Evolutionary conservation across 2,797 vertebrate species (phyloP), one percentile per base, ranked within the genome.

Genomic region (Mycteria americana): DNA sequence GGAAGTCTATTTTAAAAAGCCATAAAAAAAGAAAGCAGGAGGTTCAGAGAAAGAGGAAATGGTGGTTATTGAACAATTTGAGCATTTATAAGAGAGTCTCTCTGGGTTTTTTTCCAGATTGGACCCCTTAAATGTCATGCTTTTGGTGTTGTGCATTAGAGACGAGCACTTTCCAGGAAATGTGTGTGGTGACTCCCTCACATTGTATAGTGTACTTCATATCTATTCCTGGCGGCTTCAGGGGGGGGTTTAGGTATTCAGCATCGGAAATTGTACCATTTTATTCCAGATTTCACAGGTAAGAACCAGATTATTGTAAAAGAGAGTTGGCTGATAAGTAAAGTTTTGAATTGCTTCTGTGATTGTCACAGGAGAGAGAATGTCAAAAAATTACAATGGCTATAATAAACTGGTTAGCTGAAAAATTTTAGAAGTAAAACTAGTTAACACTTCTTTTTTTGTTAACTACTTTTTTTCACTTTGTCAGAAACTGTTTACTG

Each of bases 401-500:
- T 46, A n/a, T 70, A 54, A 84, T 65, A 93, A 89, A 70, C 72
- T 87, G 73, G 45, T 92, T 96, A 73, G 60, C 80, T 72, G 67
- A 89, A 95, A 97, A 97, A 97, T 93, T 92, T 96, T 84, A 67
- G 72, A 97, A 97, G 95, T 95, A 94, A 97, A 98, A 96, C 92
- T 79, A 96, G 43, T 85, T 79, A 67, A n/a, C 30, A 4, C 30
- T 56, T 68, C 19, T 57, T 59, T 16, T 84, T 93, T 93, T 92
- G 64, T 92, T 95, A 93, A 94, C 95, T 85, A 11, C 33, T 83
- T 82, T 67, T 67, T 78, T 53, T 81, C 64, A 37, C 35, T 84
- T 86, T 50, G 73, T 97, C 92, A 94, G 83, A 97, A 97, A 56
- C 90, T 96, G 83, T 96, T 98, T 97, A 92, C 91, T 87, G 86